Conservation (phyloP, 2,113 vertebrate species). For the Plectropomus leopardus region DNA sequence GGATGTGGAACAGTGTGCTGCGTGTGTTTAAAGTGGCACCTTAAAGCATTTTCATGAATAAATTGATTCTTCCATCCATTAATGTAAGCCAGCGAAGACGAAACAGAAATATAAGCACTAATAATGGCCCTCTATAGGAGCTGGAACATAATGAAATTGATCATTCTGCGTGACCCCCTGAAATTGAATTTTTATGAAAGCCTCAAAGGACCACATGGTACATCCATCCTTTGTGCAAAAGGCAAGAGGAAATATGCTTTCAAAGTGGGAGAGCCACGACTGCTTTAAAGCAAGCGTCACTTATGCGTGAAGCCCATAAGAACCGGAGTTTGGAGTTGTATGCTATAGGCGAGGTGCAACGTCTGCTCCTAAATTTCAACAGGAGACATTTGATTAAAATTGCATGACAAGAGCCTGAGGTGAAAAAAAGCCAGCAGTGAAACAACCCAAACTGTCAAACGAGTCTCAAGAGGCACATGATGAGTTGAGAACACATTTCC, state of each 20-base stretch:
- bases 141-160: conserved; percentile 70
- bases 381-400: conserved; percentile 65
- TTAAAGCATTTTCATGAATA: conserved; percentile 39
- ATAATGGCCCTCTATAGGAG: conserved; percentile 60
- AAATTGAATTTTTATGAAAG: conserved; percentile 75
- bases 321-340: neutral
- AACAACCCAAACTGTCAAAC: conserved; percentile 54
- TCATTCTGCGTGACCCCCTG: conserved; percentile 68
- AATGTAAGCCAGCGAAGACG: conserved; percentile 31
- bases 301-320: conserved; percentile 21
- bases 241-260: conserved; percentile 22
- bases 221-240: conserved; percentile 42
- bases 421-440: conserved; percentile 32
- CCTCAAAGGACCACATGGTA: conserved; percentile 41
- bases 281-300: conserved; percentile 39
- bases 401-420: conserved; percentile 65
- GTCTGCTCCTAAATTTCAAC: conserved; percentile 34
- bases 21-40: conserved; percentile 1
- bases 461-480: conserved; percentile 43
- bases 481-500: conserved; percentile 28
- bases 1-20: neutral
- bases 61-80: conserved; percentile 47
- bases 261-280: conserved; percentile 16
- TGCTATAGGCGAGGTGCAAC: conserved; percentile 6
- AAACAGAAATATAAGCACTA: conserved; percentile 59